phyloP scores from a whole-genome alignment of 2,797 vertebrate genomes.

The Tachyglossus aculeatus region DNA sequence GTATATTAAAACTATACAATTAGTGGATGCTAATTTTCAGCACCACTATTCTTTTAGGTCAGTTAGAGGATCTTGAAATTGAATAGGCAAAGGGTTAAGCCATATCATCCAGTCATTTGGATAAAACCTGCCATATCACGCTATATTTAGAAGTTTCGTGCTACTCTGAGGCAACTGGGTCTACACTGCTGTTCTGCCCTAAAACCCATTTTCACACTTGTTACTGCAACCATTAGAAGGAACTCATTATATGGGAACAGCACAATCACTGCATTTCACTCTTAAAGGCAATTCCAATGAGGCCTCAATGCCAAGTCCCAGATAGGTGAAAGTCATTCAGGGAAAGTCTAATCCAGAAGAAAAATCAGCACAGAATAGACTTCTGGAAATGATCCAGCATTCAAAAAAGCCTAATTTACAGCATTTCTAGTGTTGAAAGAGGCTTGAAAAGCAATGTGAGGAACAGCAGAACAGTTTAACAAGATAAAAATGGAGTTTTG shows the following conservation, averaged over 20 bases:
- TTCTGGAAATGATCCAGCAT: neutral
- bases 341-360: neutral
- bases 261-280: neutral
- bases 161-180: neutral
- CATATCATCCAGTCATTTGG: too few relatives aligned
- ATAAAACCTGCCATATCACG: too few relatives aligned
- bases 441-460: neutral
- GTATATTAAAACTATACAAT: too few relatives aligned
- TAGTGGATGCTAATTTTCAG: too few relatives aligned
- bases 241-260: neutral
- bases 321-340: neutral
- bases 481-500: neutral
- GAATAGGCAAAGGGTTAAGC: too few relatives aligned
- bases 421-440: neutral
- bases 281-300: neutral
- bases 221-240: neutral
- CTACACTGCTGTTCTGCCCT: neutral
- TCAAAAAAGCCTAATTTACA: neutral
- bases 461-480: neutral
- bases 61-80: too few relatives aligned
- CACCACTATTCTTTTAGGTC: too few relatives aligned
- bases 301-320: neutral
- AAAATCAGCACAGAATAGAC: neutral
- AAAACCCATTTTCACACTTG: neutral
- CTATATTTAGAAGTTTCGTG: neutral